These are phyloP conservation scores for Bovichtus diacanthus DNA, from an alignment of 2,797 vertebrate species.

Conservation along the genomic window DNA sequence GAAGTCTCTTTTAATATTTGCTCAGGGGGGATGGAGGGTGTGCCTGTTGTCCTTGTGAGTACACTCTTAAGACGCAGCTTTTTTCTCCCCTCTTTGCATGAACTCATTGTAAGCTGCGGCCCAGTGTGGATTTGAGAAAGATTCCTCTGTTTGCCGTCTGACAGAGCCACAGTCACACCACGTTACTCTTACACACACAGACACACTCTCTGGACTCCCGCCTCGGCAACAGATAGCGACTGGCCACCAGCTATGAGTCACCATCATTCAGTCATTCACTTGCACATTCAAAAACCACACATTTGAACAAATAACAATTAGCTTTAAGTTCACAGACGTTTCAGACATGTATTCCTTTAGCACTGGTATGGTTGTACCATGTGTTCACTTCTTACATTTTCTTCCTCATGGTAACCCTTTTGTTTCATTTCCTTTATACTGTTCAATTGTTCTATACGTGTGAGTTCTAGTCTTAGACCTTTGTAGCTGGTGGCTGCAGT, in stretches of 20 bases:
- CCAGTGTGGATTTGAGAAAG: slow-evolving; percentile 78
- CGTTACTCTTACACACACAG: slow-evolving; percentile 64
- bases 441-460: slow-evolving; percentile 4
- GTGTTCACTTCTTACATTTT: slow-evolving; percentile 28
- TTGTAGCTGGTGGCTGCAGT: slow-evolving; percentile 57
- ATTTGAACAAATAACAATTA: slow-evolving; percentile 77
- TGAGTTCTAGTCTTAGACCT: slow-evolving; percentile 55
- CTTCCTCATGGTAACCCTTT: slow-evolving; percentile 25
- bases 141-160: slow-evolving; percentile 80
- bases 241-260: slow-evolving; percentile 80
- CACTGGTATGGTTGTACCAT: slow-evolving; percentile 22
- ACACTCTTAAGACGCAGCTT: slow-evolving; percentile 71
- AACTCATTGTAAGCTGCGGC: slow-evolving; percentile 76
- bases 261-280: slow-evolving; percentile 71
- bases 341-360: slow-evolving; percentile 36
- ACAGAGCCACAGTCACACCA: slow-evolving; percentile 73
- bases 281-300: slow-evolving; percentile 68
- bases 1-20: slow-evolving; percentile 79
- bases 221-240: slow-evolving; percentile 80
- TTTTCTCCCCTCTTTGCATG: slow-evolving; percentile 69
- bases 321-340: slow-evolving; percentile 41
- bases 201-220: slow-evolving; percentile 69
- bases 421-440: slow-evolving; percentile 48
- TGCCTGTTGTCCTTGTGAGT: slow-evolving; percentile 75
- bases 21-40: slow-evolving; percentile 66